A percentile compares a stretch with the other conserved stretches of the same genome.
phyloP scores from a whole-genome alignment of 2,797 vertebrate species.

The Rhinoraja longicauda region DNA sequence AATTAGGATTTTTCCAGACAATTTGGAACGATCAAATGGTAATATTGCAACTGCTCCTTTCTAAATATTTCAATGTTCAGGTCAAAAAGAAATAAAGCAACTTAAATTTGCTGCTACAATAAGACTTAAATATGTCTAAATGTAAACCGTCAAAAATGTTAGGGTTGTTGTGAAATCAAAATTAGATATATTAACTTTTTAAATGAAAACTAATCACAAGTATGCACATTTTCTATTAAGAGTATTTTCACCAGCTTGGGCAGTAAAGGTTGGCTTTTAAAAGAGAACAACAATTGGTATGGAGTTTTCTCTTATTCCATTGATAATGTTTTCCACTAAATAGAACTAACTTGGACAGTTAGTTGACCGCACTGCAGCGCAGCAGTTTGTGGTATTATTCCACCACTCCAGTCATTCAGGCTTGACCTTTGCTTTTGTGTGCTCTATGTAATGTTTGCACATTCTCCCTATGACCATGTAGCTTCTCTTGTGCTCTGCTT shows the following conservation, averaged over 20 bases:
- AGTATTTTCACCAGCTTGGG: not conserved
- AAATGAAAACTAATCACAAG: not conserved
- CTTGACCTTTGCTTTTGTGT: too few relatives aligned
- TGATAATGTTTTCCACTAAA: not conserved
- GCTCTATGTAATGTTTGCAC: too few relatives aligned
- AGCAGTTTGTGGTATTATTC: too few relatives aligned
- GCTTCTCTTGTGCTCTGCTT: too few relatives aligned
- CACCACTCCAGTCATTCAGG: too few relatives aligned
- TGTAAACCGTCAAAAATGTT: not conserved
- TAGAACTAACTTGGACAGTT: not conserved
- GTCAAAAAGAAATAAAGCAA: not conserved
- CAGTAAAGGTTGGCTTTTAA: not conserved
- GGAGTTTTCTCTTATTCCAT: not conserved
- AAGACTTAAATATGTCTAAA: not conserved
- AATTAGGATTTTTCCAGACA: not conserved
- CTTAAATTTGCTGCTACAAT: not conserved
- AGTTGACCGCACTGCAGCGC: not conserved
- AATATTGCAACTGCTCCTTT: not conserved
- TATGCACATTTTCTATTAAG: not conserved
- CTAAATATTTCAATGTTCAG: not conserved
- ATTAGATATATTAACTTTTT: not conserved
- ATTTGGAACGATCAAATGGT: not conserved
- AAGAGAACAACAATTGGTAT: not conserved
- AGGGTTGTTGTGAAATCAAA: slow-evolving; percentile 15
- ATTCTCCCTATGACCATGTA: too few relatives aligned